These are phyloP conservation scores for Actinopyga echinites DNA, from an alignment of 53 echinoderm and acorn worm species.

Conservation along the genomic window DNA sequence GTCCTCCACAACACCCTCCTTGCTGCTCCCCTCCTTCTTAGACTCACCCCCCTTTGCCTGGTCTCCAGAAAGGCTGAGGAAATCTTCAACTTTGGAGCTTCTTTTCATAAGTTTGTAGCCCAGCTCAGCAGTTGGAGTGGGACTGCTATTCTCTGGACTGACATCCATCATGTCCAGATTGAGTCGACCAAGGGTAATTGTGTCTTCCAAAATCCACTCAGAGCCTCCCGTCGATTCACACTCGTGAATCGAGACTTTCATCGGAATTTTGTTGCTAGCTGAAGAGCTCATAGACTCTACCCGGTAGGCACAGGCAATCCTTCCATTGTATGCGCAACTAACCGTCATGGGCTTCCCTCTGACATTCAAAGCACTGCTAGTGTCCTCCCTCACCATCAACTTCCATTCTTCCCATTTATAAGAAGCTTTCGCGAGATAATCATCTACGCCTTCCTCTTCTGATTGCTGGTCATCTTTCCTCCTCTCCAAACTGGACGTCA, in stretches of 20 bases:
- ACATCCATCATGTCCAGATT: constrained; percentile 60
- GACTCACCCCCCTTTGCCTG: constrained; percentile 16
- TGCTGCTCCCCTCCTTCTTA: constrained; percentile 16
- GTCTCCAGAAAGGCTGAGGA: constrained; percentile 60
- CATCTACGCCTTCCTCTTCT: constrained; percentile 31
- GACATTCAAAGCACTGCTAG: constrained; percentile 70
- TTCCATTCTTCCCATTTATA: constrained; percentile 97
- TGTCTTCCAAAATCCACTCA: constrained; percentile 95
- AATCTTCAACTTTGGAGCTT: constrained; percentile 94
- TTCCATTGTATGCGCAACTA: constrained; percentile 93
- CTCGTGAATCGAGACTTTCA: constrained; percentile 81
- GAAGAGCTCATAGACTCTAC: constrained; percentile 25
- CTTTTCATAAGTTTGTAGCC: constrained; percentile 96
- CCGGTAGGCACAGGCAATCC: constrained; percentile 84
- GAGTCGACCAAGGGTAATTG: constrained; percentile 72
- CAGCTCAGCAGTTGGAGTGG: constrained; percentile 51
- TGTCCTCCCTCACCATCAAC: constrained; percentile 73
- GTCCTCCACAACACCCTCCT: no score
- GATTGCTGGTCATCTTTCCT: constrained; percentile 35
- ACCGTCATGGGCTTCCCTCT: constrained; percentile 77
- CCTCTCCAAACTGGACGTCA: constrained; percentile 40
- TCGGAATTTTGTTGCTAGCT: constrained; percentile 41
- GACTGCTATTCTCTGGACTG: constrained; percentile 41
- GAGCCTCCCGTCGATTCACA: constrained; percentile 97
- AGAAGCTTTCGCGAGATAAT: constrained; percentile 61